These are phyloP conservation scores for Noctua janthina DNA, from an alignment of 2,888 invertebrate genomes.

Conservation along the genomic window DNA sequence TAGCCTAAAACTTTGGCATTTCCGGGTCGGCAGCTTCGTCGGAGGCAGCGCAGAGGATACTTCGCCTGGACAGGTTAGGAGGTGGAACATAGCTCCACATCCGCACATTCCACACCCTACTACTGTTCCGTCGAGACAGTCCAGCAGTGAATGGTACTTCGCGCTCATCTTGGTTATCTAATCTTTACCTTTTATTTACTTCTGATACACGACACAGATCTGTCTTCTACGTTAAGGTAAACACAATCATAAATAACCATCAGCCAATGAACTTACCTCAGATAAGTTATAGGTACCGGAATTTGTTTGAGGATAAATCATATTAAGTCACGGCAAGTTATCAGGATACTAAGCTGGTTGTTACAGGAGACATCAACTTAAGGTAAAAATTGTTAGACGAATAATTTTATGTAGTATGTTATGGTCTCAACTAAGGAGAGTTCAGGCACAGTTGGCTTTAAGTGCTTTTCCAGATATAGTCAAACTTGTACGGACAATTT, in stretches of 20 bases:
- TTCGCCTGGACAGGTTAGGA: not conserved
- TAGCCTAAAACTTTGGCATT: not conserved
- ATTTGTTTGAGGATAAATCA: not conserved
- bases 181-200: not conserved
- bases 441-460: not conserved
- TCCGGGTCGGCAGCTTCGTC: too few relatives aligned
- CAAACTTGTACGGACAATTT: not conserved
- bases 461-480: not conserved
- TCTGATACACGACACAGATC: not conserved
- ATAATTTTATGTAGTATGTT: not conserved
- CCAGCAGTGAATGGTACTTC: not conserved
- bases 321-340: not conserved
- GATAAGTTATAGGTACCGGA: not conserved
- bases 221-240: not conserved
- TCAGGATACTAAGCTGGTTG: not conserved
- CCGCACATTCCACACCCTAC: not conserved
- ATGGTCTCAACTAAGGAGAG: not conserved
- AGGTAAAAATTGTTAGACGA: not conserved
- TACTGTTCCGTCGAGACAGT: not conserved
- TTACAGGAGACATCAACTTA: not conserved
- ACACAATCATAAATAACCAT: slow-evolving; percentile 1
- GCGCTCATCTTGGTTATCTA: not conserved
- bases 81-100: not conserved
- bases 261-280: not conserved
- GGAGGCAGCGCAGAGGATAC: too few relatives aligned